Conservation (phyloP, 2,113 vertebrate species). For the Amphiprion percula region DNA sequence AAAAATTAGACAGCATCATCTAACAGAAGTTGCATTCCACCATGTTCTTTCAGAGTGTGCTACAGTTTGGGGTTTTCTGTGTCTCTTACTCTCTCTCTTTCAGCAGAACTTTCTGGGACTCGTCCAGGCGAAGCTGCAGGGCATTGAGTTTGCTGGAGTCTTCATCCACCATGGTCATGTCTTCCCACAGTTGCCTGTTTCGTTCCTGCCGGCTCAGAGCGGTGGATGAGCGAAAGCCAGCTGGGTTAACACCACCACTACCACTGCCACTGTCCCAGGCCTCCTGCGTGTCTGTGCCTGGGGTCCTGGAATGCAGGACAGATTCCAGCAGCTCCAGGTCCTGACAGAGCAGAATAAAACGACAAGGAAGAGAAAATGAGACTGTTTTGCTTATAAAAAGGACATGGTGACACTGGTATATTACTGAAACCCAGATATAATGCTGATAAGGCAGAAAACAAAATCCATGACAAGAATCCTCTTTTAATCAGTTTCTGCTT, state of each 20-base stretch:
- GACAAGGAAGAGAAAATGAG: neutral
- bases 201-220: conserved; percentile 89
- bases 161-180: conserved; percentile 86
- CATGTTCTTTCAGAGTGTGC: neutral
- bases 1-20: no score
- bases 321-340: conserved; percentile 91
- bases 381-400: neutral
- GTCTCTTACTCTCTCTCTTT: conserved; percentile 79
- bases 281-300: conserved; percentile 80
- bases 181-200: conserved; percentile 92
- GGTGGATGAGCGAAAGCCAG: conserved; percentile 79
- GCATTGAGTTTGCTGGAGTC: conserved; percentile 91
- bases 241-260: conserved; percentile 22
- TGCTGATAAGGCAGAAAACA: no score
- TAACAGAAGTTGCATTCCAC: no score
- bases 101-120: conserved; percentile 93
- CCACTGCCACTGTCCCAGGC: conserved; percentile 84
- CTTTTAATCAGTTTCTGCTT: no score
- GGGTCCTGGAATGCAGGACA: conserved; percentile 80
- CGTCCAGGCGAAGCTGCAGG: conserved; percentile 94
- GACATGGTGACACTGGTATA: neutral
- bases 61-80: neutral
- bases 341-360: conserved; percentile 68
- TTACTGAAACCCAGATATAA: neutral
- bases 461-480: no score